Evolutionary conservation across 2,888 invertebrate species (phyloP).

Genomic region (Trissonchulus latispiculum): DNA sequence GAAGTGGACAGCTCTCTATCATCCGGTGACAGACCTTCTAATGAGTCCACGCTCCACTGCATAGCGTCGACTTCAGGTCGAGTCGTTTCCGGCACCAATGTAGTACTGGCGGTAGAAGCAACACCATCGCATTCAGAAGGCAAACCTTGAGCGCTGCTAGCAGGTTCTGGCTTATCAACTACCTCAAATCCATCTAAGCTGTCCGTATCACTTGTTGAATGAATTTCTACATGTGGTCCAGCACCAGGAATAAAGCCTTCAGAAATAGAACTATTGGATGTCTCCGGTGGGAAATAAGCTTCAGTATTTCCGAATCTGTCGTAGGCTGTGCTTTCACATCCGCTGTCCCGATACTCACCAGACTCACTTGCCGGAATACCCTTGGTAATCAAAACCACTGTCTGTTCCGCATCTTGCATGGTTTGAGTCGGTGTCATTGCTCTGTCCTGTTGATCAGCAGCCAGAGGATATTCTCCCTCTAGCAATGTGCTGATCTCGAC

Average conservation of each 20-base stretch:
- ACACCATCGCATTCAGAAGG: conserved; percentile 17
- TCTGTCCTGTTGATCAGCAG: background rate
- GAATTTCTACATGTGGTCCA: background rate
- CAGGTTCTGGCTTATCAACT: conserved; percentile 1
- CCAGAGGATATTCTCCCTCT: background rate
- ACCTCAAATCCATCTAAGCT: conserved; percentile 22
- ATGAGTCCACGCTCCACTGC: conserved; percentile 31
- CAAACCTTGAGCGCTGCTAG: conserved; percentile 20
- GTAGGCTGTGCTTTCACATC: background rate
- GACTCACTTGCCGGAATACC: background rate
- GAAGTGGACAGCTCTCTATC: too few species aligned
- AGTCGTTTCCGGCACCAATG: conserved; percentile 5
- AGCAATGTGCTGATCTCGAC: background rate
- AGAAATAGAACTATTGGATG: background rate
- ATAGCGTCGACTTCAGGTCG: conserved; percentile 21
- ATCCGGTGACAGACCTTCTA: conserved; percentile 24
- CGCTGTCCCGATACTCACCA: background rate
- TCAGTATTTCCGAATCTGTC: too few species aligned
- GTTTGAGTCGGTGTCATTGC: background rate
- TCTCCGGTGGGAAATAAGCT: background rate
- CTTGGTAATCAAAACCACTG: too few species aligned
- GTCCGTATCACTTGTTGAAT: conserved; percentile 14
- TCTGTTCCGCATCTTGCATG: too few species aligned
- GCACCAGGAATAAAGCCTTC: background rate
- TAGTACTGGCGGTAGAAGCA: conserved; percentile 21